phyloP scores from a whole-genome alignment of 2,888 invertebrate species.

The Zygogramma bicolorata region DNA sequence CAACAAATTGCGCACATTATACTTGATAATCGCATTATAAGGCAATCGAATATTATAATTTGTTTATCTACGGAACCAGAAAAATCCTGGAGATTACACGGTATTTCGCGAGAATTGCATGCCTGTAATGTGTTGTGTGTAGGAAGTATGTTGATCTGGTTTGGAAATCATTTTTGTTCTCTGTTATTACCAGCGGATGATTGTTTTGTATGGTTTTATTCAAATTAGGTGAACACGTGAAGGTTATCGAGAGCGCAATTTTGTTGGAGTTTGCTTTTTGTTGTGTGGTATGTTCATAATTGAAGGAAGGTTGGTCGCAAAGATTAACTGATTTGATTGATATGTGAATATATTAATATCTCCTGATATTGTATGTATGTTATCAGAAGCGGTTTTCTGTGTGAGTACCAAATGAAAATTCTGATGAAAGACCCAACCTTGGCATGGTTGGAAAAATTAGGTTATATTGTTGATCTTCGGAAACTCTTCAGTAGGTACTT shows the following conservation, averaged over 20 bases:
- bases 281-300: not conserved
- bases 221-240: not conserved
- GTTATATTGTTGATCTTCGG: too few species aligned
- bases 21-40: constrained; percentile 35
- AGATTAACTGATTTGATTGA: too few species aligned
- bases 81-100: constrained; percentile 37
- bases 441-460: too few species aligned
- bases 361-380: too few species aligned
- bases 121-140: constrained; percentile 17
- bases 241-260: not conserved
- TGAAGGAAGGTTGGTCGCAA: not conserved
- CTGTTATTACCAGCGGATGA: constrained; percentile 19
- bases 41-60: constrained; percentile 40
- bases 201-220: constrained; percentile 14
- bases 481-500: too few species aligned
- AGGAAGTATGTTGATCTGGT: constrained; percentile 21
- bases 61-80: constrained; percentile 38
- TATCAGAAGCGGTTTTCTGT: too few species aligned
- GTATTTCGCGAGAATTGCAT: constrained; percentile 29
- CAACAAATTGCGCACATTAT: constrained; percentile 37
- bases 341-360: too few species aligned
- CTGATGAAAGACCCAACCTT: too few species aligned
- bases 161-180: constrained; percentile 18
- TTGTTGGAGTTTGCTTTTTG: not conserved
- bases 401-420: too few species aligned